phyloP scores from a whole-genome alignment of 2,113 vertebrate genomes.

The Merops nubicus region DNA sequence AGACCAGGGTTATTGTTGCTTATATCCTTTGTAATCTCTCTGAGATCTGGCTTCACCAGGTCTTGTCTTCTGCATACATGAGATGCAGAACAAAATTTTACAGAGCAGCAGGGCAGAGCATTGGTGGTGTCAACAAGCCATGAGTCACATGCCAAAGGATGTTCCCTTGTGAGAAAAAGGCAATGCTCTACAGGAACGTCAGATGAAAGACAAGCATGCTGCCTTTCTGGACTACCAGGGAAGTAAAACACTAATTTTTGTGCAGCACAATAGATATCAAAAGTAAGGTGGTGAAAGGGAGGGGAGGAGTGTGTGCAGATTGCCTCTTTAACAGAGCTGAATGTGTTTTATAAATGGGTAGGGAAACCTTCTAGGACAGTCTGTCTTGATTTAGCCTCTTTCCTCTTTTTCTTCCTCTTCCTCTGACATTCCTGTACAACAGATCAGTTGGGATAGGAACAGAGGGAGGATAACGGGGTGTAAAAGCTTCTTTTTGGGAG shows the following conservation, averaged over 20 bases:
- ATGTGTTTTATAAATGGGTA: neutral
- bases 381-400: neutral
- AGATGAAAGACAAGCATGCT: neutral
- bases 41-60: neutral
- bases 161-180: neutral
- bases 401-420: neutral
- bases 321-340: neutral
- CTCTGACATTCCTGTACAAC: neutral
- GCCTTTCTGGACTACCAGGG: neutral
- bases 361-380: neutral
- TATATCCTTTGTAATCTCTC: neutral
- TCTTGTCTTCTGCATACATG: neutral
- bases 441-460: neutral
- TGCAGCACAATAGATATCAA: neutral
- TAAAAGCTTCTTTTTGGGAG: rapidly evolving
- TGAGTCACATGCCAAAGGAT: neutral
- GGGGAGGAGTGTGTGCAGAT: neutral
- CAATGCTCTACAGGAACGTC: neutral
- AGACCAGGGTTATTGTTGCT: neutral
- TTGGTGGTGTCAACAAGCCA: neutral
- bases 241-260: neutral
- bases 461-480: neutral
- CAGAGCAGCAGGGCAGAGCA: neutral
- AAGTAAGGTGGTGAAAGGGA: neutral
- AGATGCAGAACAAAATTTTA: neutral